A percentile compares a stretch with the other conserved stretches of the same genome.
Evolutionary conservation across 2,797 vertebrate genomes (phyloP).

Genomic region (Amphiprion clarkii): DNA sequence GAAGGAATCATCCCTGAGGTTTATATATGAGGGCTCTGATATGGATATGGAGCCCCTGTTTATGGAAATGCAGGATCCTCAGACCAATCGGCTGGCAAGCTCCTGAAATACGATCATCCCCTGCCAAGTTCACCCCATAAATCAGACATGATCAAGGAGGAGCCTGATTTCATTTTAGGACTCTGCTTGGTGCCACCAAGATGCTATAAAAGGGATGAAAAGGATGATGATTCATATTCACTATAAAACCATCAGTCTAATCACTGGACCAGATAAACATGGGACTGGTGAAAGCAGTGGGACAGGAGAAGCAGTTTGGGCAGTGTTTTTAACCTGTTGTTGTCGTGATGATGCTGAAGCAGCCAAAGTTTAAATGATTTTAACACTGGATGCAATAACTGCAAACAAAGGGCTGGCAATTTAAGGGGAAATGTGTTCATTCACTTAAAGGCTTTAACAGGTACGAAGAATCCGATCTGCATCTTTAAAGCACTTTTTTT

Average conservation of each 20-base stretch:
- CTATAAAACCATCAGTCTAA: constrained; percentile 40
- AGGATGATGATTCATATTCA: constrained; percentile 13
- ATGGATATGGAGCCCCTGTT: constrained; percentile 77
- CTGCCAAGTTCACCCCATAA: constrained; percentile 47
- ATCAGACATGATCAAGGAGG: constrained; percentile 64
- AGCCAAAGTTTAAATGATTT: not conserved
- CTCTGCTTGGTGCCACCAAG: constrained; percentile 6
- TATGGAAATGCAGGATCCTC: constrained; percentile 82
- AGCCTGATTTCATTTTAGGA: constrained; percentile 60
- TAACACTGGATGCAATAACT: not conserved
- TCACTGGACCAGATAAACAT: not conserved
- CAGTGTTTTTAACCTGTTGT: not conserved
- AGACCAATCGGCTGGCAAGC: constrained; percentile 79
- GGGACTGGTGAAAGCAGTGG: not conserved
- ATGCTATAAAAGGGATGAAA: constrained; percentile 62
- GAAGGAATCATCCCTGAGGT: constrained; percentile 41
- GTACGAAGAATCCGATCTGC: too few relatives aligned
- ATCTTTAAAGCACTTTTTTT: too few relatives aligned
- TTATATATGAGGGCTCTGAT: constrained; percentile 68
- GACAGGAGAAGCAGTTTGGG: not conserved
- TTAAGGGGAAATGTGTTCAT: not conserved
- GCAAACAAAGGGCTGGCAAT: not conserved
- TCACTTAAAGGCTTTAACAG: not conserved
- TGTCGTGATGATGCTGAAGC: not conserved
- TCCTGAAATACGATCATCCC: constrained; percentile 81